These are phyloP conservation scores for Channa maculata DNA, from an alignment of 2,113 vertebrate species.

Conservation along the genomic window DNA sequence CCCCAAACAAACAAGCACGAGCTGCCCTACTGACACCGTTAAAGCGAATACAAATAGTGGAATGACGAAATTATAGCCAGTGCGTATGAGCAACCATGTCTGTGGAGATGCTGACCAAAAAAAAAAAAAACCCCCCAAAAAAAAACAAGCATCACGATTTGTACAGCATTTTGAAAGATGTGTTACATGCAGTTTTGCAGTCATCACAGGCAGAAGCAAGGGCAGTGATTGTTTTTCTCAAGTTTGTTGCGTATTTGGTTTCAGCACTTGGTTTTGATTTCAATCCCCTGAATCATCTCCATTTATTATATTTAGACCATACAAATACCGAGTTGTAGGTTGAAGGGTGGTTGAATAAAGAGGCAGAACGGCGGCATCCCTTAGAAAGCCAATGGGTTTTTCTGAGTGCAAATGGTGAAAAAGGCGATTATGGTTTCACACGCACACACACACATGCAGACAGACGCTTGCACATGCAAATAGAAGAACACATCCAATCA, in stretches of 20 bases:
- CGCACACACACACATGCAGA: background rate
- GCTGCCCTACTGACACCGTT: constrained; percentile 35
- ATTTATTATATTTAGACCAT: constrained; percentile 28
- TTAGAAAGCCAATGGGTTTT: constrained; percentile 37
- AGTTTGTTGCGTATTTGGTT: constrained; percentile 26
- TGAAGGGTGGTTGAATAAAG: constrained; percentile 41
- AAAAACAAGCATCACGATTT: constrained; percentile 39
- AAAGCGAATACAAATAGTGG: constrained; percentile 59
- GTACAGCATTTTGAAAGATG: constrained; percentile 27
- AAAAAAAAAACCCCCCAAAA: constrained; percentile 16
- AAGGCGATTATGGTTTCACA: constrained; percentile 22
- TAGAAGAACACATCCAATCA: constrained; percentile 23
- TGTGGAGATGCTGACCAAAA: constrained; percentile 31
- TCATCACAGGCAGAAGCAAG: background rate
- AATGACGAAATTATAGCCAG: constrained; percentile 46
- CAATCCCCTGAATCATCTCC: constrained; percentile 19
- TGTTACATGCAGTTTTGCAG: constrained; percentile 1
- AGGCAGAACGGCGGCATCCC: constrained; percentile 21
- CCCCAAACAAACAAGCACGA: constrained; percentile 60
- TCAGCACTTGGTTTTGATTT: constrained; percentile 2
- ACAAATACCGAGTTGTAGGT: constrained; percentile 21
- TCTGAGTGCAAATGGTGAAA: constrained; percentile 29
- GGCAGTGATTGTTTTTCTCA: constrained; percentile 6
- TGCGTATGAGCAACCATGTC: constrained; percentile 38
- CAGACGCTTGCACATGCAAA: constrained; percentile 7